Evolutionary conservation across 1,140 invertebrate genomes (phyloP), one percentile per base, ranked within the genome.

Genomic region (Lycorma delicatula): DNA sequence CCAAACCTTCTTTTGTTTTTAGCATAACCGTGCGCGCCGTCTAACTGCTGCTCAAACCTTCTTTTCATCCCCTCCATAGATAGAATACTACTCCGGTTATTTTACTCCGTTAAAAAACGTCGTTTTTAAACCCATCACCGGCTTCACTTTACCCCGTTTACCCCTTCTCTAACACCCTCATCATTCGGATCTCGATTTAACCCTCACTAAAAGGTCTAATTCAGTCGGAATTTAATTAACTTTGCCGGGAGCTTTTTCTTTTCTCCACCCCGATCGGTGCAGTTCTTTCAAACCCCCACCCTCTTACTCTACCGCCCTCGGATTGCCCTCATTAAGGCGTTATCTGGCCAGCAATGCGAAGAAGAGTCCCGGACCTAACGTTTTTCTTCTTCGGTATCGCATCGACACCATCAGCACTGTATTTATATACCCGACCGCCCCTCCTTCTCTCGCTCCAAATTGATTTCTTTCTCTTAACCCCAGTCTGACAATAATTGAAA

Each of bases 191-290:
- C 49, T 51, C 51, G 51, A 31, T 51, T 53, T 54, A 54, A 34
- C 23, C 52, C 26, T 11, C 49, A 7, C 16, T 54, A 54, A 54
- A 54, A 54, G 52, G 52, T 54, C 52, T 54, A 54, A 54, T 54
- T 54, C 52, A 54, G 52, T 38, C 52, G 52, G 52, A 54, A 54
- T 54, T 54, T 54, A 54, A 54, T 54, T 54, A 54, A 54, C 52
- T 54, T 54, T 44, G 52, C 52, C 52, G 23, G 18, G 23, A 54
- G 52, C 34, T 54, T 54, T 54, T 54, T 54, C 34, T 38, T 54
- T 54, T 54, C 44, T 36, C 34, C 44, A 36, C n/a, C n/a, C 44
- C 52, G n/a, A 11, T 26, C 52, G 12, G 3, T 44, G n/a, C 44
- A 23, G 41, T 3, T 20, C 36, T 38, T 20, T 38, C 36, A 12